Evolutionary conservation across 1,140 invertebrate species (phyloP).

Genomic region (Papilio dardanus): DNA sequence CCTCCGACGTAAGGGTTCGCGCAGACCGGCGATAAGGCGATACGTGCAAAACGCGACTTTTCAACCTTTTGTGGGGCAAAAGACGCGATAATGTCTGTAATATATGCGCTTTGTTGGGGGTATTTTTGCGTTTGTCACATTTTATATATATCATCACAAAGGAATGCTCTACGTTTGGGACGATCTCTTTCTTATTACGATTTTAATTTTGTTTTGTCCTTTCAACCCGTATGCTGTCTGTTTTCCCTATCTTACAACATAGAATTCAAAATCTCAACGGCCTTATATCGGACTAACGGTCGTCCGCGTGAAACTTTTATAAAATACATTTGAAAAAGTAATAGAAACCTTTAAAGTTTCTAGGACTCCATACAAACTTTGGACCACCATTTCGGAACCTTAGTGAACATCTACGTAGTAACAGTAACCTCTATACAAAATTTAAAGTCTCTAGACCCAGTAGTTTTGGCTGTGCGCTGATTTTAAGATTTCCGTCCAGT

Average conservation of each 20-base stretch:
- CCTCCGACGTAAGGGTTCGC: constrained; percentile 74
- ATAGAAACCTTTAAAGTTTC: too few relatives aligned
- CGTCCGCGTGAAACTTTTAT: too few relatives aligned
- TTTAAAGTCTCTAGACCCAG: too few relatives aligned
- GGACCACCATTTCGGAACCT: too few relatives aligned
- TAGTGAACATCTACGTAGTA: too few relatives aligned
- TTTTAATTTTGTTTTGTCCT: constrained; percentile 29
- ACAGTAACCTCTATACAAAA: too few relatives aligned
- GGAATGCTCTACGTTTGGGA: constrained; percentile 38
- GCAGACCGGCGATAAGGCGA: constrained; percentile 71
- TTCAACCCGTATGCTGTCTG: constrained; percentile 32
- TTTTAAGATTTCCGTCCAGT: too few relatives aligned
- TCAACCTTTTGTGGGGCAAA: constrained; percentile 75
- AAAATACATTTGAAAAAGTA: too few relatives aligned
- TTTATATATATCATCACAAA: constrained; percentile 60
- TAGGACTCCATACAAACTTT: too few relatives aligned
- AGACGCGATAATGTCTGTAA: constrained; percentile 73
- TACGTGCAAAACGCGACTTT: constrained; percentile 77
- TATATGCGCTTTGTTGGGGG: constrained; percentile 71
- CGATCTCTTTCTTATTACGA: constrained; percentile 34
- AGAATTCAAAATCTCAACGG: background rate
- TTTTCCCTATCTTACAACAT: background rate
- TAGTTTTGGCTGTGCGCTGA: too few relatives aligned
- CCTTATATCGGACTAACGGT: too few relatives aligned
- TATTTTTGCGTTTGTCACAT: constrained; percentile 74